Percentiles rank a stretch among this genome's conserved stretches.
Evolutionary conservation across 2,113 vertebrate genomes (phyloP).

Genomic region (Pogona vitticeps): DNA sequence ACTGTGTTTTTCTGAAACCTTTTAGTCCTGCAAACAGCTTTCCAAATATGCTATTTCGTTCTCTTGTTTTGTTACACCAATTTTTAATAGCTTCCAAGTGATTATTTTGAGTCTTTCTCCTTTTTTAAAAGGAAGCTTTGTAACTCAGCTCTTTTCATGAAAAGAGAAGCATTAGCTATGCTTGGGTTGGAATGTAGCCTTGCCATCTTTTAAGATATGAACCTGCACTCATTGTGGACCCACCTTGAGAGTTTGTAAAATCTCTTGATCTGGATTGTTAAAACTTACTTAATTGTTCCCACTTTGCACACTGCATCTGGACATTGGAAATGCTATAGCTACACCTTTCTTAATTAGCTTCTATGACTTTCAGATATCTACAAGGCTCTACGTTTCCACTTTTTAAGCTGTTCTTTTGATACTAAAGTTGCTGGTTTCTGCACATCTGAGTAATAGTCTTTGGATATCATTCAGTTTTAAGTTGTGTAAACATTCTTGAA

Average conservation of each 20-base stretch:
- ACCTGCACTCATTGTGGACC: not conserved
- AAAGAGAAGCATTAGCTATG: conserved; percentile 22
- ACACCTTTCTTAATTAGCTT: conserved; percentile 37
- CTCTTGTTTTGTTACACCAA: conserved; percentile 20
- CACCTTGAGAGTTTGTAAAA: conserved; percentile 14
- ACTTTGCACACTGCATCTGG: conserved; percentile 39
- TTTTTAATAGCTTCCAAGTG: conserved; percentile 44
- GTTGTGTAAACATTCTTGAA: conserved; percentile 65
- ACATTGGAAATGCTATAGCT: conserved; percentile 69
- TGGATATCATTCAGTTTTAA: conserved; percentile 57
- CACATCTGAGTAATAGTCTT: conserved; percentile 60
- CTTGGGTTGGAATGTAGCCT: conserved; percentile 50
- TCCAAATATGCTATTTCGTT: conserved; percentile 71
- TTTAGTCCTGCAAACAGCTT: conserved; percentile 77
- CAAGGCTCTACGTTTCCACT: conserved; percentile 55
- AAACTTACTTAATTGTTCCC: conserved; percentile 37
- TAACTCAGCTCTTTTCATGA: conserved; percentile 43
- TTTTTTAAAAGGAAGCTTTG: conserved; percentile 62
- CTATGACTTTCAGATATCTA: conserved; percentile 55
- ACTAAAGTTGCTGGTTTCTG: conserved; percentile 66
- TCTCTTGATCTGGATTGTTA: conserved; percentile 42
- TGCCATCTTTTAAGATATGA: conserved; percentile 31
- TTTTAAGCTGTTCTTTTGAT: conserved; percentile 32
- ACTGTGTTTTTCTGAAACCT: conserved; percentile 65
- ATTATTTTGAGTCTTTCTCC: conserved; percentile 1